Evolutionary conservation across 2,113 vertebrate genomes (phyloP).

Genomic region (Aegotheles bennettii): DNA sequence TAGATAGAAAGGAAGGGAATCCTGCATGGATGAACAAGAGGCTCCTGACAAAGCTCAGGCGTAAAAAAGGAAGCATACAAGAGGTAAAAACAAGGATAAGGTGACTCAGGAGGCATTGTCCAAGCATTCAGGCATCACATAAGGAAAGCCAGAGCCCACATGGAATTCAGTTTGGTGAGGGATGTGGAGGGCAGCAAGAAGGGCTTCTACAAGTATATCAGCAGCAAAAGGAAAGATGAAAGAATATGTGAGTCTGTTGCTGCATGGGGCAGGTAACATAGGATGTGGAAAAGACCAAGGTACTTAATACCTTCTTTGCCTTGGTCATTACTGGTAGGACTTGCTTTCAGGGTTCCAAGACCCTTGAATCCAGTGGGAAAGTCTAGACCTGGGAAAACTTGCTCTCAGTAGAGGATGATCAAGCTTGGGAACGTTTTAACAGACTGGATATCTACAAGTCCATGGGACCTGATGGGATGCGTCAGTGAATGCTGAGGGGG

Average conservation of each 20-base stretch:
- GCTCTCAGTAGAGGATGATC: background rate
- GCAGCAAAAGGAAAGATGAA: background rate
- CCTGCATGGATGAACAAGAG: background rate
- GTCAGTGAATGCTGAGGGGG: background rate
- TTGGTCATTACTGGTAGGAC: background rate
- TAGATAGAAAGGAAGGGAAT: background rate
- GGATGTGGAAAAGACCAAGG: background rate
- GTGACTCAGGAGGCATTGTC: background rate
- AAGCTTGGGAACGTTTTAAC: background rate
- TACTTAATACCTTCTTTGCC: background rate
- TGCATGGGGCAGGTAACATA: background rate
- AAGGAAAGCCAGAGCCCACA: background rate
- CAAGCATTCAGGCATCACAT: fast-evolving
- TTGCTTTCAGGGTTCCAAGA: background rate
- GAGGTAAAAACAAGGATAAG: background rate
- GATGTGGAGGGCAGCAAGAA: background rate
- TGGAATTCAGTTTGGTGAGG: background rate
- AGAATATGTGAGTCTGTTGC: background rate
- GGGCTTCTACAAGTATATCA: background rate
- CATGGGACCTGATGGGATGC: background rate
- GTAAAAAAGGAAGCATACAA: background rate
- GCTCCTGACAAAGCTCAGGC: background rate
- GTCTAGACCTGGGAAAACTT: background rate
- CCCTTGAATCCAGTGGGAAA: background rate
- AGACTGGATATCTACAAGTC: background rate